phyloP scores from a whole-genome alignment of 1,140 invertebrate genomes.

The Trichonephila clavata region DNA sequence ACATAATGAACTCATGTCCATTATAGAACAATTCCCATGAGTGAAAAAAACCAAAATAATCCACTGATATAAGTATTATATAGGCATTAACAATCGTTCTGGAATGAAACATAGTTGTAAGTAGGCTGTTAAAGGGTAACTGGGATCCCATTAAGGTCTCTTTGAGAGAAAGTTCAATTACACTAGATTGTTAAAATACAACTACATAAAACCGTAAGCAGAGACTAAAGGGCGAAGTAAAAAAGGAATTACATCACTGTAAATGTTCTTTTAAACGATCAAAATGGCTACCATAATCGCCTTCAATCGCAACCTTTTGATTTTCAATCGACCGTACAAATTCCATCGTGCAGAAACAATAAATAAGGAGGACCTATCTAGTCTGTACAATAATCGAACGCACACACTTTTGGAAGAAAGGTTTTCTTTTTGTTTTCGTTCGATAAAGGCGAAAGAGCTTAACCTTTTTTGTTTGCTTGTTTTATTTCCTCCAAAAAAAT shows the following conservation, averaged over 20 bases:
- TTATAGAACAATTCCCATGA: neutral
- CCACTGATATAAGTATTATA: neutral
- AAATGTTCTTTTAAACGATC: conserved; percentile 49
- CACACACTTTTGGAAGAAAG: neutral
- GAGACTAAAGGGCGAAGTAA: neutral
- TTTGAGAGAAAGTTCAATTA: neutral
- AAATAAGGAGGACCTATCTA: conserved; percentile 46
- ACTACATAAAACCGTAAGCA: neutral
- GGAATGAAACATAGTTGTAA: neutral
- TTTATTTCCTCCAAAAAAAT: conserved; percentile 14
- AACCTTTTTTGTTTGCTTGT: conserved; percentile 23
- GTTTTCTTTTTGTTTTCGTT: neutral
- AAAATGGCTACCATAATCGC: conserved; percentile 31
- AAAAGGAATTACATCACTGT: neutral
- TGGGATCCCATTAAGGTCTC: neutral
- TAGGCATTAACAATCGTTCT: neutral
- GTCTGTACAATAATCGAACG: conserved; percentile 1
- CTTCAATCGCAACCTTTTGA: conserved; percentile 63
- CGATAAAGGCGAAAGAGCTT: conserved; percentile 48
- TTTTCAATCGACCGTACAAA: conserved; percentile 56
- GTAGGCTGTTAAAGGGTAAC: neutral
- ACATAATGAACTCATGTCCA: neutral
- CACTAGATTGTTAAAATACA: neutral
- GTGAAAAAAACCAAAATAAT: neutral
- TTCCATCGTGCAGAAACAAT: conserved; percentile 58